These are phyloP conservation scores for Alviniconcha marisindica DNA, from an alignment of 1,140 invertebrate species.

Conservation along the genomic window DNA sequence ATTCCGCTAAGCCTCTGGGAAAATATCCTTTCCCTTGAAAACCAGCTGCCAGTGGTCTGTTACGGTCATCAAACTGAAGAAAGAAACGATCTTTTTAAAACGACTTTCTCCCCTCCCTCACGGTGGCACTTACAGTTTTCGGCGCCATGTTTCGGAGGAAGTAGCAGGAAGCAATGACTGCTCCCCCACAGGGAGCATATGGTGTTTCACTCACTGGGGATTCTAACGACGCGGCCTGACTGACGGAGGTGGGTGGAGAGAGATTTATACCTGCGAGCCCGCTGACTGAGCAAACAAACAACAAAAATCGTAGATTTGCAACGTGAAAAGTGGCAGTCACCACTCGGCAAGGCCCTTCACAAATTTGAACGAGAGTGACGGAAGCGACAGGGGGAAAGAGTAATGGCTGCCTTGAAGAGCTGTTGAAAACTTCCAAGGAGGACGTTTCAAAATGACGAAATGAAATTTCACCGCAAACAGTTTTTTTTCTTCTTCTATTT, in stretches of 20 bases:
- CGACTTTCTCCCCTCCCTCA: background rate
- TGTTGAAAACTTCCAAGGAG: conserved; percentile 16
- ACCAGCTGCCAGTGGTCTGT: conserved; percentile 13
- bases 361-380: background rate
- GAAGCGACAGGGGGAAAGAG: conserved; percentile 1
- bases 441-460: background rate
- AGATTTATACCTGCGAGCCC: conserved; percentile 27
- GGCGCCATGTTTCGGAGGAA: conserved; percentile 25
- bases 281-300: conserved; percentile 35
- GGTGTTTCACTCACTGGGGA: background rate
- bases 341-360: background rate
- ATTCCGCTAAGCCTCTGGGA: background rate
- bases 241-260: conserved; percentile 27
- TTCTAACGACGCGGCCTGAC: background rate
- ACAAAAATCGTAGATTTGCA: background rate
- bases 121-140: background rate
- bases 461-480: background rate
- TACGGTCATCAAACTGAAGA: background rate
- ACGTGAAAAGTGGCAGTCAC: background rate
- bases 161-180: conserved; percentile 32
- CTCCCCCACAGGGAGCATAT: conserved; percentile 27
- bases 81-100: conserved; percentile 7
- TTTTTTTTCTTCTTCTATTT: background rate
- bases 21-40: background rate
- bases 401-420: background rate